Conservation (phyloP, 2,888 invertebrate genomes). For the Ophion costatus region DNA sequence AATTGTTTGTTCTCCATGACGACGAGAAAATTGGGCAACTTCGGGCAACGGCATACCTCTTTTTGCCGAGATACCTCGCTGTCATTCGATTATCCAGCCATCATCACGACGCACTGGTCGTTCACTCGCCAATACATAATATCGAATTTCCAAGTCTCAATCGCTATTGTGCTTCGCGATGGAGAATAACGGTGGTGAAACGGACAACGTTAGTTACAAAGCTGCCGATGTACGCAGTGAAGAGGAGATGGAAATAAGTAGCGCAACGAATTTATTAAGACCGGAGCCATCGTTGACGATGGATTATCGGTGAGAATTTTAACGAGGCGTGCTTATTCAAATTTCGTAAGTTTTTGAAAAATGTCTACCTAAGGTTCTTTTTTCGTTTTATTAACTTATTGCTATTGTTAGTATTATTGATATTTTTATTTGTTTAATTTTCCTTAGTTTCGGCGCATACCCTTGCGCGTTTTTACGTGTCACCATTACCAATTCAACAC, state of each 20-base stretch:
- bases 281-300: constrained; percentile 61
- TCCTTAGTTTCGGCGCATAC: no score
- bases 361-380: background rate
- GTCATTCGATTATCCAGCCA: constrained; percentile 19
- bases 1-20: constrained; percentile 69
- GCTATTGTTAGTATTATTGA: background rate
- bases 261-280: constrained; percentile 42
- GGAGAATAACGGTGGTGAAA: constrained; percentile 49
- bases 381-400: background rate
- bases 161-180: constrained; percentile 22
- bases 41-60: constrained; percentile 35
- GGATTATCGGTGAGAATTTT: constrained; percentile 66
- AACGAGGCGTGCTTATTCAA: background rate
- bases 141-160: constrained; percentile 29
- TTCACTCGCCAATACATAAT: constrained; percentile 19
- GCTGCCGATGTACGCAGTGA: constrained; percentile 35
- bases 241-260: constrained; percentile 32
- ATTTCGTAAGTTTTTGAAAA: background rate
- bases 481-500: no score
- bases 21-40: constrained; percentile 60
- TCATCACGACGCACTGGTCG: constrained; percentile 5
- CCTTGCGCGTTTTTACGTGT: no score
- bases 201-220: constrained; percentile 5
- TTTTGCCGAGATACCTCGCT: constrained; percentile 10
- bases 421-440: no score